Percentiles rank a stretch among this genome's conserved stretches.
Conservation (phyloP, 2,113 vertebrate species). For the Chascanopsetta lugubris region DNA sequence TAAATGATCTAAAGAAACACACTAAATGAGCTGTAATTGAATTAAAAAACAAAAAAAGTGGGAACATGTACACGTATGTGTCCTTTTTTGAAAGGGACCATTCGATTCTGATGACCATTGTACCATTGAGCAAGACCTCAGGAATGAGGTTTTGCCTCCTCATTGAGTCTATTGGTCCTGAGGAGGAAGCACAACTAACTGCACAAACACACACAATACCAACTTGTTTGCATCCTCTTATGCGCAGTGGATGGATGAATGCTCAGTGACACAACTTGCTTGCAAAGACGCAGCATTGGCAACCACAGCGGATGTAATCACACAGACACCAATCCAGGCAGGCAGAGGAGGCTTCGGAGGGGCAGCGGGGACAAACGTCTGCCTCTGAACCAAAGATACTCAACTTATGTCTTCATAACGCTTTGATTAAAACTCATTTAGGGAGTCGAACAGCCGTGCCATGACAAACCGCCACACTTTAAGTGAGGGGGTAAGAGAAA, state of each 20-base stretch:
- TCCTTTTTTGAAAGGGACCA: no score
- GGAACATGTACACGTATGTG: no score
- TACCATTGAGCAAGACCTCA: no score
- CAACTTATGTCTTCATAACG: conserved; percentile 72
- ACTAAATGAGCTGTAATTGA: no score
- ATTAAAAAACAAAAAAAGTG: no score
- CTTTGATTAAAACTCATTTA: conserved; percentile 77
- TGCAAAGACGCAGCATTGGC: conserved; percentile 39
- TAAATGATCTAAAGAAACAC: no score
- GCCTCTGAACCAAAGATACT: conserved; percentile 63
- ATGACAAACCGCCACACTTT: conserved; percentile 56
- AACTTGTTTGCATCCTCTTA: conserved; percentile 30
- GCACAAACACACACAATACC: conserved; percentile 18
- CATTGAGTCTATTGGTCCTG: no score
- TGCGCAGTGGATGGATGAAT: conserved; percentile 18
- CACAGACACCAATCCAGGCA: conserved; percentile 43
- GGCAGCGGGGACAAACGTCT: conserved; percentile 32
- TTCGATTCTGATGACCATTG: no score
- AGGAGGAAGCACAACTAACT: no score
- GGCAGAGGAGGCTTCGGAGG: conserved; percentile 46
- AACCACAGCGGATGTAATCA: conserved; percentile 66
- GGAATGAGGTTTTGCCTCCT: no score
- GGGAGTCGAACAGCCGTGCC: conserved; percentile 61
- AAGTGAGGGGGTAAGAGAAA: conserved; percentile 33
- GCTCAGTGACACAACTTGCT: conserved; percentile 36